Evolutionary conservation across 2,888 invertebrate species (phyloP).

Genomic region (Brenthis daphne): DNA sequence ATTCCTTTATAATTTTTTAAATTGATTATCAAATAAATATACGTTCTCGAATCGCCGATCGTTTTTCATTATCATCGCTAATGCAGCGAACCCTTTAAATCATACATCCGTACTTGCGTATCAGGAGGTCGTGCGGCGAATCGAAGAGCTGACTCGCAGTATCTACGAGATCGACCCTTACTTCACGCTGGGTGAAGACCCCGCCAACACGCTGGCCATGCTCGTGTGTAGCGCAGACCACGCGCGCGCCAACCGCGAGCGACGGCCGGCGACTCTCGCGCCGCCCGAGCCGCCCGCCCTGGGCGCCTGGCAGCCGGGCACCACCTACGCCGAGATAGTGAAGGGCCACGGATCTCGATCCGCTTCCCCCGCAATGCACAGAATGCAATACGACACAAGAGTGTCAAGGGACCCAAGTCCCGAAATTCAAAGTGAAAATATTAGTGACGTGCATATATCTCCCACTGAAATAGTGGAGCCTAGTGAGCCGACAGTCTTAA

Average conservation of each 20-base stretch:
- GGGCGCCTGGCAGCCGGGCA: conserved; percentile 87
- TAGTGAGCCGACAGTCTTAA: conserved; percentile 48
- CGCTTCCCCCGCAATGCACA: conserved; percentile 56
- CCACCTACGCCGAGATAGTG: conserved; percentile 91
- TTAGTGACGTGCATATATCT: conserved; percentile 54
- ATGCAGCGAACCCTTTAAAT: conserved; percentile 69
- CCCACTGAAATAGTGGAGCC: conserved; percentile 51
- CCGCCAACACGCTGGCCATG: conserved; percentile 77
- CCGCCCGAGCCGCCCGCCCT: conserved; percentile 85
- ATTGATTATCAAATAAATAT: conserved; percentile 70
- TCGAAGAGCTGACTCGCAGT: conserved; percentile 86
- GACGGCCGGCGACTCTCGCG: conserved; percentile 62
- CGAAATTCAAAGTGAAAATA: conserved; percentile 47
- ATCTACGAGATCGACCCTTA: conserved; percentile 90
- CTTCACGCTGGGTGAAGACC: conserved; percentile 85
- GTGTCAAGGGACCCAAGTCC: conserved; percentile 38
- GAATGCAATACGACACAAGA: conserved; percentile 41
- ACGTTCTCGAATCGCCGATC: conserved; percentile 69
- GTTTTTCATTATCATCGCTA: conserved; percentile 64
- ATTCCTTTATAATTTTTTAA: conserved; percentile 65
- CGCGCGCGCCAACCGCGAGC: conserved; percentile 66
- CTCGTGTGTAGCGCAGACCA: conserved; percentile 60
- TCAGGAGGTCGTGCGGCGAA: conserved; percentile 88
- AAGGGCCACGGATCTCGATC: conserved; percentile 81
- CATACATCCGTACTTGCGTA: conserved; percentile 82